These are phyloP conservation scores for Toxonevra muliebris DNA, from an alignment of 2,888 invertebrate species.

Conservation along the genomic window DNA sequence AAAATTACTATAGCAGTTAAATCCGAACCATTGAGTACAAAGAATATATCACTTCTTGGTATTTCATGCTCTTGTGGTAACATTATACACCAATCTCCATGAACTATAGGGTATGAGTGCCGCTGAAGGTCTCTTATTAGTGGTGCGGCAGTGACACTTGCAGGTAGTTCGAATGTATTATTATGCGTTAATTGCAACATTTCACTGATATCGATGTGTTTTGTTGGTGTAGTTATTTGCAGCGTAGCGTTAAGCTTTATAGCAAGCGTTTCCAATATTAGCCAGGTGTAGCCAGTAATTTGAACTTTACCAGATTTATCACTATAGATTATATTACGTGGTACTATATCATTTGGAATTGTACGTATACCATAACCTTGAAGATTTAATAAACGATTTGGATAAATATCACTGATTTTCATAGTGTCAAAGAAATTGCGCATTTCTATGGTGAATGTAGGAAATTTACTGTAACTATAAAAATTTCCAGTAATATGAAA, in stretches of 20 bases:
- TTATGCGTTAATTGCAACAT: constrained; percentile 6
- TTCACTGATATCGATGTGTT: background rate
- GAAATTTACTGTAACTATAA: constrained; percentile 4
- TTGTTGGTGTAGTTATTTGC: background rate
- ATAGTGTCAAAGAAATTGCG: background rate
- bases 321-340: constrained; percentile 11
- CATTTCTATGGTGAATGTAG: constrained; percentile 1
- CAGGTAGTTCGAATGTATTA: constrained; percentile 7
- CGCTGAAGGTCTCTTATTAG: too few relatives aligned
- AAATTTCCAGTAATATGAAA: background rate
- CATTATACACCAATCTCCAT: constrained; percentile 8
- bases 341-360: constrained; percentile 7
- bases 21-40: background rate
- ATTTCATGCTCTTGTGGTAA: constrained; percentile 3
- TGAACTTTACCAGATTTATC: constrained; percentile 1
- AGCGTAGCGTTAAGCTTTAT: constrained; percentile 6
- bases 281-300: constrained; percentile 9
- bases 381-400: constrained; percentile 9
- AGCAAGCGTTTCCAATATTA: constrained; percentile 7
- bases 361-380: constrained; percentile 7
- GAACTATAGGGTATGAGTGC: background rate
- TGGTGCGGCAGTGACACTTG: too few relatives aligned
- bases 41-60: background rate
- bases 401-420: background rate
- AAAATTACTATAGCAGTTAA: background rate